Evolutionary conservation across 2,797 vertebrate genomes (phyloP).

Genomic region (Crocodylus rhombifer): DNA sequence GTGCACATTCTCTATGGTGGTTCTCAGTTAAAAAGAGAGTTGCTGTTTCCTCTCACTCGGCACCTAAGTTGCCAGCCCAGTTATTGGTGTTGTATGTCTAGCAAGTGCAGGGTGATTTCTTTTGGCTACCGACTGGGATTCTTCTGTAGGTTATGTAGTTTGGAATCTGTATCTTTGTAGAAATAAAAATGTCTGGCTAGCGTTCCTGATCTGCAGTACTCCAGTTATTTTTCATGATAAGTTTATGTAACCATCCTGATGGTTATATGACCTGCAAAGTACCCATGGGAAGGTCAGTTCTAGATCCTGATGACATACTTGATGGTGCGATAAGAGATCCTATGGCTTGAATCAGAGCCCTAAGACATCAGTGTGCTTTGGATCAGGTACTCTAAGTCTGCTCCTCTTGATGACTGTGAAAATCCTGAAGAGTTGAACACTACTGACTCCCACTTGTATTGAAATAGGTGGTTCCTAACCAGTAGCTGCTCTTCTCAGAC

Average conservation of each 20-base stretch:
- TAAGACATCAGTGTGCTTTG: background rate
- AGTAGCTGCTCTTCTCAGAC: background rate
- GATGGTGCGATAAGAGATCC: background rate
- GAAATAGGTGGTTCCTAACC: background rate
- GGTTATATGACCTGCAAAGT: background rate
- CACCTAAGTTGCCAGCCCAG: conserved; percentile 34
- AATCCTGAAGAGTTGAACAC: background rate
- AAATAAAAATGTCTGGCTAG: conserved; percentile 2
- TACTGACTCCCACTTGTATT: background rate
- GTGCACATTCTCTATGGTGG: background rate
- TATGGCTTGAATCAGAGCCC: background rate
- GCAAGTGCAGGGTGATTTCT: conserved; percentile 50
- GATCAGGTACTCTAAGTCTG: background rate
- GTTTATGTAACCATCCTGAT: background rate
- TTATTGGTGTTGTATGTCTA: conserved; percentile 27
- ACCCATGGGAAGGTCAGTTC: background rate
- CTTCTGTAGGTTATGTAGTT: background rate
- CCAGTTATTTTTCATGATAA: background rate
- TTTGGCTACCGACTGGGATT: conserved; percentile 39
- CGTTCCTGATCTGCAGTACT: conserved; percentile 7
- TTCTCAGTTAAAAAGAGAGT: conserved; percentile 20
- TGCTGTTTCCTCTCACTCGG: conserved; percentile 49
- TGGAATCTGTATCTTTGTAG: background rate
- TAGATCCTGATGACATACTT: background rate
- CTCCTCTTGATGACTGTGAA: background rate